These are phyloP conservation scores for Macaria liturata DNA, from an alignment of 2,888 invertebrate species.

Conservation along the genomic window DNA sequence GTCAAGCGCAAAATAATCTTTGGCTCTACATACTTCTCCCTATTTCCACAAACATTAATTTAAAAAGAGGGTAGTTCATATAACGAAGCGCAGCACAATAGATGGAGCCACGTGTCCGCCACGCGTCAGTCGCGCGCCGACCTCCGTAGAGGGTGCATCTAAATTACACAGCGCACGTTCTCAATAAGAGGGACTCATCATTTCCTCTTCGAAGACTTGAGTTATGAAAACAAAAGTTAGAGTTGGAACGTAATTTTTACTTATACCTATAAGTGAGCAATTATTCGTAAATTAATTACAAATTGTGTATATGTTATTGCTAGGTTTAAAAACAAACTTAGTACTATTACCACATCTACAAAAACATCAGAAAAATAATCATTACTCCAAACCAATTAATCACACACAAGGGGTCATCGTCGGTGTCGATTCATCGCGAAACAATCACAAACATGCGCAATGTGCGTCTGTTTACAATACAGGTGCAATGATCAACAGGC, in stretches of 20 bases:
- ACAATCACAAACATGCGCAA: slow-evolving; percentile 21
- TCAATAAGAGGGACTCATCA: slow-evolving; percentile 42
- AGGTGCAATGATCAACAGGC: slow-evolving; percentile 35
- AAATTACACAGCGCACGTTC: slow-evolving; percentile 53
- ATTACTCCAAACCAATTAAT: too few species aligned
- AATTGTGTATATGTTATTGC: too few species aligned
- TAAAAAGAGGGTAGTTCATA: slow-evolving; percentile 37
- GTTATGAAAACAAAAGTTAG: slow-evolving; percentile 2
- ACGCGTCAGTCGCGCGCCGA: slow-evolving; percentile 61
- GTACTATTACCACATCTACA: too few species aligned
- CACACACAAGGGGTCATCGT: neutral
- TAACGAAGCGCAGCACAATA: slow-evolving; percentile 63
- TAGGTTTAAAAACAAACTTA: too few species aligned
- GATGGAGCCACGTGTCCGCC: slow-evolving; percentile 61
- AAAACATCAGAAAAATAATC: too few species aligned
- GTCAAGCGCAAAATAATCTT: too few species aligned
- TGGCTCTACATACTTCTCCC: too few species aligned
- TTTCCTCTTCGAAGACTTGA: slow-evolving; percentile 24
- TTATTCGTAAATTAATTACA: too few species aligned
- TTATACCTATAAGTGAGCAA: too few species aligned
- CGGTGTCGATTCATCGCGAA: slow-evolving; percentile 14
- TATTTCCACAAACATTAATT: neutral
- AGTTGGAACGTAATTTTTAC: too few species aligned
- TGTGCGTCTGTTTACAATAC: slow-evolving; percentile 26
- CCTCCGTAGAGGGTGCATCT: slow-evolving; percentile 53